These are phyloP conservation scores for Alexandromys fortis DNA, from an alignment of 2,113 vertebrate species.

Conservation along the genomic window DNA sequence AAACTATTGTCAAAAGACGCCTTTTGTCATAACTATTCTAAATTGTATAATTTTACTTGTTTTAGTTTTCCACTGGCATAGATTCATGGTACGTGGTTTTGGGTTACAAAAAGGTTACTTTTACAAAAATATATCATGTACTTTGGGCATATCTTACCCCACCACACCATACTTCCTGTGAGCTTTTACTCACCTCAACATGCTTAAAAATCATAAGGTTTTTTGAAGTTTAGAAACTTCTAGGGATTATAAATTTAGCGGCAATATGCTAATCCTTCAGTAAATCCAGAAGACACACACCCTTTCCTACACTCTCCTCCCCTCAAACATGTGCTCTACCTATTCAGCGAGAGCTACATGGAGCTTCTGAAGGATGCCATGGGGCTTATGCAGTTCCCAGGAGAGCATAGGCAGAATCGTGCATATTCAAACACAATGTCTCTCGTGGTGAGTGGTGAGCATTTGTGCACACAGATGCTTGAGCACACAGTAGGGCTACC, in stretches of 20 bases:
- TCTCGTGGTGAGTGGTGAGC: neutral
- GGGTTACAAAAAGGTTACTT: neutral
- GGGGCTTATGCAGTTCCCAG: neutral
- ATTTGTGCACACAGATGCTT: neutral
- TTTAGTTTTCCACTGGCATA: neutral
- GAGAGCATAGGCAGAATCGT: neutral
- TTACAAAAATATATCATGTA: neutral
- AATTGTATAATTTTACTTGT: neutral
- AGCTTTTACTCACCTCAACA: neutral
- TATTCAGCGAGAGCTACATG: neutral
- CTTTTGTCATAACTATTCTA: neutral
- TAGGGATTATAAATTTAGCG: conserved; percentile 14
- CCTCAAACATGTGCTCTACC: neutral
- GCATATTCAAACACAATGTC: neutral
- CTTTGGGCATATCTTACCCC: neutral
- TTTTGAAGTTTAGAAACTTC: neutral
- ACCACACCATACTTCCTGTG: too few species aligned
- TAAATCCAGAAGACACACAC: neutral
- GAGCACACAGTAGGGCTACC: neutral
- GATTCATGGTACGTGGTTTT: neutral
- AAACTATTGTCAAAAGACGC: too few species aligned
- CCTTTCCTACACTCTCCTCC: neutral
- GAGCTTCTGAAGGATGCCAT: neutral
- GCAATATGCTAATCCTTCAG: neutral
- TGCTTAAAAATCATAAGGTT: neutral